Percentiles rank a stretch among this genome's conserved stretches.
phyloP scores from a whole-genome alignment of 92 coral and sea anemone species.

The Palythoa caribaeorum region DNA sequence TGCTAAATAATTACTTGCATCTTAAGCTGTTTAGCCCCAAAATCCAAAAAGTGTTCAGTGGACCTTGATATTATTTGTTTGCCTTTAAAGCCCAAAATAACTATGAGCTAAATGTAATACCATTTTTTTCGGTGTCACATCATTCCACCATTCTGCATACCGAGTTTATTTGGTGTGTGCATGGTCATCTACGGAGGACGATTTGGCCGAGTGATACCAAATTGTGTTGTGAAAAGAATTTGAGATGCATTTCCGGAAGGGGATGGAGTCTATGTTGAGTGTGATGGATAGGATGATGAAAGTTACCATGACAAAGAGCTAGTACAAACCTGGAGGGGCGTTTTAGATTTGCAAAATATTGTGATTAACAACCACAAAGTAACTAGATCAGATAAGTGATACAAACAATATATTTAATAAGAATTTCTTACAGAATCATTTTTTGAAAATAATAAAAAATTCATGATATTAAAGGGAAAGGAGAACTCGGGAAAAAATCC shows the following conservation, averaged over 20 bases:
- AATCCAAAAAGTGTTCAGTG: background rate
- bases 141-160: slow-evolving; percentile 38
- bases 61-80: background rate
- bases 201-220: slow-evolving; percentile 32
- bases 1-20: background rate
- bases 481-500: too few species aligned
- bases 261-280: slow-evolving; percentile 26
- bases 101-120: background rate
- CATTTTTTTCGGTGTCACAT: background rate
- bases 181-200: slow-evolving; percentile 47
- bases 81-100: background rate
- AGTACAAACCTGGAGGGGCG: background rate
- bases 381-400: background rate
- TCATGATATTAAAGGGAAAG: too few species aligned
- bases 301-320: background rate
- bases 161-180: slow-evolving; percentile 63
- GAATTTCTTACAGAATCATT: background rate
- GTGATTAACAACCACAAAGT: background rate
- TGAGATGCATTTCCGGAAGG: too few species aligned
- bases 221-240: slow-evolving; percentile 36
- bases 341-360: background rate
- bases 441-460: background rate
- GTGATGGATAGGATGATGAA: slow-evolving; percentile 28
- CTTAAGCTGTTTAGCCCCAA: too few species aligned
- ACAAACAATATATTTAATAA: background rate